Base-by-base conservation (phyloP, 2,797 vertebrate species). In the Sarcoramphus papa region DNA sequence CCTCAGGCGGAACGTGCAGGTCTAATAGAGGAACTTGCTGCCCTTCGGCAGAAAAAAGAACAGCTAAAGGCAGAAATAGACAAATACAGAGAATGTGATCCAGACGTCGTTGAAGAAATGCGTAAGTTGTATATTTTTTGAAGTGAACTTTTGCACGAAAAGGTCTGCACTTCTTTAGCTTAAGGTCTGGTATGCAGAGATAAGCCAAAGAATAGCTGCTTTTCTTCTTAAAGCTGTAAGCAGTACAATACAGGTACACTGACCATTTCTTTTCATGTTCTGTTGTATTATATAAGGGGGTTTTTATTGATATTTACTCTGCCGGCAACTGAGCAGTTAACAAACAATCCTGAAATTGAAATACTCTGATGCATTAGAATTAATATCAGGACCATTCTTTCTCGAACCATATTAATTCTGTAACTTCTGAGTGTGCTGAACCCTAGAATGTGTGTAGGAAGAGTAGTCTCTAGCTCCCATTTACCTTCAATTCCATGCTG, bases 1-100 rank as follows among this genome's bases (percentile, higher is more conserved):
- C 33, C 17, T 80, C 95, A 99, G 99, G 96, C 98, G 3, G 99
- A 99, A 86, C 98, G 99, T 88, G 95, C 97, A 57, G 87, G 95
- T 80, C 95, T 99, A 56, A 72, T 97, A 90, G 97, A 98, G 94
- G 98, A 99, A 94, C 97, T 99, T 75, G 88, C 97, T 92, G 95
- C 96, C 48, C 98, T 99, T 94, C 98, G 93, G 91, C 96, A 98
- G 74, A 97, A 99, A 94, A 98, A 95, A 72, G 97, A 98, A 25
- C 97, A 98, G 82, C 97, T 99, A n/a, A 98, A 98, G 95, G 93
- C 98, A 20, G 98, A 99, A 94, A 57, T 99, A 96, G 99, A 99
- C 81, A 99, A 99, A 96, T 99, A 99, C 97, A 98, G 97, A 96
- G 99, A 99, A 90, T 99, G 99, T 97, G 99, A 99, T 97, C 99